Conservation (phyloP, 1,140 invertebrate species). For the Ectropis grisescens region DNA sequence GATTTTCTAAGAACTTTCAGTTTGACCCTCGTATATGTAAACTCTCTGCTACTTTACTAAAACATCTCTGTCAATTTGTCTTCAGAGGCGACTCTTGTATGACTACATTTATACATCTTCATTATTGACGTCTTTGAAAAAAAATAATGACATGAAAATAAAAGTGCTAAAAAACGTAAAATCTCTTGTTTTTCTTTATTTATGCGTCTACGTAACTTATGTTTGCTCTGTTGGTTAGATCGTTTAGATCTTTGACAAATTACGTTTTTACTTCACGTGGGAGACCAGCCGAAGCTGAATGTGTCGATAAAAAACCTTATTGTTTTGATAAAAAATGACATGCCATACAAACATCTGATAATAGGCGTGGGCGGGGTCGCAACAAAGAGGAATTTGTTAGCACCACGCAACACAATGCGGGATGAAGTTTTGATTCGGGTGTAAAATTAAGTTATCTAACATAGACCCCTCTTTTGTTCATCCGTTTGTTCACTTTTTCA, state of each 20-base stretch:
- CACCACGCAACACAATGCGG: conserved; percentile 53
- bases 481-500: conserved; percentile 32
- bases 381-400: conserved; percentile 66
- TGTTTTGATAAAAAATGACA: conserved; percentile 69
- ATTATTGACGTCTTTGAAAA: too few relatives aligned
- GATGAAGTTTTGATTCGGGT: conserved; percentile 55
- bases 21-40: too few relatives aligned
- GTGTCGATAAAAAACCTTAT: conserved; percentile 44
- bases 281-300: conserved; percentile 32
- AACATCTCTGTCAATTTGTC: too few relatives aligned
- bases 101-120: too few relatives aligned
- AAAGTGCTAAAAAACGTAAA: too few relatives aligned
- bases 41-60: too few relatives aligned
- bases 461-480: conserved; percentile 40
- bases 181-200: too few relatives aligned
- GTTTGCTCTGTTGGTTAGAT: conserved; percentile 23
- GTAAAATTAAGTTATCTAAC: conserved; percentile 65
- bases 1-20: too few relatives aligned
- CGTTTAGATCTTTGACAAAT: conserved; percentile 35
- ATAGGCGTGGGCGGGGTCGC: conserved; percentile 51
- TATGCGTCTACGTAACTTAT: conserved; percentile 41
- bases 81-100: too few relatives aligned
- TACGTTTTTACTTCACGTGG: conserved; percentile 30
- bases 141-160: too few relatives aligned
- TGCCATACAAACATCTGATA: conserved; percentile 58